A percentile compares a stretch with the other conserved stretches of the same genome.
These are phyloP conservation scores for Babylonia areolata DNA, from an alignment of 1,140 invertebrate genomes.

Conservation along the genomic window DNA sequence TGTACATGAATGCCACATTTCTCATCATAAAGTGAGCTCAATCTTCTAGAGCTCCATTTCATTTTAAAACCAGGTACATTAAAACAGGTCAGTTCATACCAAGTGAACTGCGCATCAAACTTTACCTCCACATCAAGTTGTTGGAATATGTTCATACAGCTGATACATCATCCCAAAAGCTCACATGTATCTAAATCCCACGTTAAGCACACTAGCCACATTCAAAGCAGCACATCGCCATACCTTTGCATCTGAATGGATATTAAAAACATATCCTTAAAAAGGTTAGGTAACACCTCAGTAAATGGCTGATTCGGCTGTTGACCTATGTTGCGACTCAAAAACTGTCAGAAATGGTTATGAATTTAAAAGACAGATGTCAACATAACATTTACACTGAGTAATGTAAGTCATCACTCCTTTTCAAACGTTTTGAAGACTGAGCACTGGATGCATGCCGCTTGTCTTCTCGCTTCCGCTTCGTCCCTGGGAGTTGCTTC, in stretches of 20 bases:
- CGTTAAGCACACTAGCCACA: not conserved
- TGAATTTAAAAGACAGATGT: not conserved
- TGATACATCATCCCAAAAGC: not conserved
- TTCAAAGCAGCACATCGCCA: not conserved
- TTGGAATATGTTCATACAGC: not conserved
- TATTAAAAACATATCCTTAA: not conserved
- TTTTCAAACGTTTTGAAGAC: conserved; percentile 13
- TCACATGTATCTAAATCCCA: not conserved
- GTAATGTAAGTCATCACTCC: conserved; percentile 21
- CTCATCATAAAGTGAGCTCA: not conserved
- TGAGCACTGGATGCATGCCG: not conserved
- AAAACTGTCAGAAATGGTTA: conserved; percentile 2
- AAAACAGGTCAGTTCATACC: not conserved
- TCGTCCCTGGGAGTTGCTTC: conserved; percentile 26
- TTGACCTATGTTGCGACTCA: not conserved
- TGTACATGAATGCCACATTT: not conserved
- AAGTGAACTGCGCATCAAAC: not conserved
- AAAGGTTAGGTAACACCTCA: not conserved
- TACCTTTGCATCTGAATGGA: not conserved
- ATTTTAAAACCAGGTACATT: not conserved
- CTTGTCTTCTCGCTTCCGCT: conserved; percentile 45
- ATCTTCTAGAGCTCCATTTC: not conserved
- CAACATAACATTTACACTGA: conserved; percentile 1
- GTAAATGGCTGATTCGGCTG: not conserved
- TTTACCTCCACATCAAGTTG: not conserved